Percentiles rank a stretch among this genome's conserved stretches.
Conservation (phyloP, 2,888 invertebrate species). For the Ophraella communa region DNA sequence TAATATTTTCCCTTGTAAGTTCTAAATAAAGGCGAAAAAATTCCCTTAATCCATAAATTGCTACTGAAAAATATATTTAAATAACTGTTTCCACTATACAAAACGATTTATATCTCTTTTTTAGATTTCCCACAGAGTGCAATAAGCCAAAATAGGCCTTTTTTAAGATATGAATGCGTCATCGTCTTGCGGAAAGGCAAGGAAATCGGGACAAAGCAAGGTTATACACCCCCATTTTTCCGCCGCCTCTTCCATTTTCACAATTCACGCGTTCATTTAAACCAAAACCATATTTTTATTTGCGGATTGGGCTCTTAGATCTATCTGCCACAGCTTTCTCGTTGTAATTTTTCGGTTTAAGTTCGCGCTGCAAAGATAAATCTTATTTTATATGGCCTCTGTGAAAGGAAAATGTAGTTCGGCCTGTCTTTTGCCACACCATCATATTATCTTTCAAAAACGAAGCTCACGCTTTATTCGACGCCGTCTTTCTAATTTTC, state of each 20-base stretch:
- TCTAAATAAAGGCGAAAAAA: no score
- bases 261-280: conserved; percentile 46
- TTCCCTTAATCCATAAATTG: neutral
- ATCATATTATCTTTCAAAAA: conserved; percentile 31
- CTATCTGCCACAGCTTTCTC: conserved; percentile 53
- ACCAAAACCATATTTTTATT: conserved; percentile 54
- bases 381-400: conserved; percentile 51
- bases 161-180: conserved; percentile 24
- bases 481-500: neutral
- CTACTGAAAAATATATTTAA: neutral
- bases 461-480: conserved; percentile 1
- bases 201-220: conserved; percentile 30
- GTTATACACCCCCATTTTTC: conserved; percentile 21
- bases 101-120: conserved; percentile 25
- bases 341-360: conserved; percentile 54
- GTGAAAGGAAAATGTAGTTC: conserved; percentile 35
- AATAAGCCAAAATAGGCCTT: conserved; percentile 26
- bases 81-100: conserved; percentile 5
- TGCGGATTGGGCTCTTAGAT: conserved; percentile 53
- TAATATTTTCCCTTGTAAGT: no score
- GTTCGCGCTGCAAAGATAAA: conserved; percentile 53
- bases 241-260: conserved; percentile 32
- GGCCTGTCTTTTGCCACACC: conserved; percentile 33
- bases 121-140: conserved; percentile 18
- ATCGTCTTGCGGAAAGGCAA: conserved; percentile 17